phyloP scores from a whole-genome alignment of 2,888 invertebrate species.

The Maniola hyperantus region DNA sequence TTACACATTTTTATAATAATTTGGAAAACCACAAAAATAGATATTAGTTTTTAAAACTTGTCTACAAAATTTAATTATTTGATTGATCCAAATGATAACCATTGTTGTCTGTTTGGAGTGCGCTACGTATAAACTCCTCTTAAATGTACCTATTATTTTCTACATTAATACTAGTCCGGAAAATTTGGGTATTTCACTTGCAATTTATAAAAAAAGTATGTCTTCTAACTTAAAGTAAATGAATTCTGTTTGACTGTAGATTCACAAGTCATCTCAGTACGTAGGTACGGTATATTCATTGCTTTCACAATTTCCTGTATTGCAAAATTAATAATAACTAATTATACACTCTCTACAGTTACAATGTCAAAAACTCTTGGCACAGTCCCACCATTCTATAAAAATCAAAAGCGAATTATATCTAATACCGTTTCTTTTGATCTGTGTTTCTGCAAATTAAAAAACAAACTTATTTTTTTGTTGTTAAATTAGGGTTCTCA shows the following conservation, averaged over 20 bases:
- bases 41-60: no score
- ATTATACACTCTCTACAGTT: neutral
- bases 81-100: no score
- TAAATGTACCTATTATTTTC: no score
- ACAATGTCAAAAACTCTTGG: constrained; percentile 5
- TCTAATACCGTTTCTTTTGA: constrained; percentile 32
- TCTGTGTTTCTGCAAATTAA: constrained; percentile 14
- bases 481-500: neutral
- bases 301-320: constrained; percentile 6
- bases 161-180: no score
- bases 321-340: constrained; percentile 3
- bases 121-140: no score
- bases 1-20: no score
- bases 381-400: constrained; percentile 9
- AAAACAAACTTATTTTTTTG: constrained; percentile 10
- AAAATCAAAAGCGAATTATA: constrained; percentile 24
- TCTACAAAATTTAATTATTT: no score
- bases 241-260: neutral
- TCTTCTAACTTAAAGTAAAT: neutral
- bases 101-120: no score
- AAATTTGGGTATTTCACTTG: no score
- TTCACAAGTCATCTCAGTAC: neutral
- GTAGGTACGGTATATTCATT: neutral
- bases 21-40: no score
- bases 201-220: no score